phyloP scores from a whole-genome alignment of 2,888 invertebrate genomes.

The Chrysolina oricalcia region DNA sequence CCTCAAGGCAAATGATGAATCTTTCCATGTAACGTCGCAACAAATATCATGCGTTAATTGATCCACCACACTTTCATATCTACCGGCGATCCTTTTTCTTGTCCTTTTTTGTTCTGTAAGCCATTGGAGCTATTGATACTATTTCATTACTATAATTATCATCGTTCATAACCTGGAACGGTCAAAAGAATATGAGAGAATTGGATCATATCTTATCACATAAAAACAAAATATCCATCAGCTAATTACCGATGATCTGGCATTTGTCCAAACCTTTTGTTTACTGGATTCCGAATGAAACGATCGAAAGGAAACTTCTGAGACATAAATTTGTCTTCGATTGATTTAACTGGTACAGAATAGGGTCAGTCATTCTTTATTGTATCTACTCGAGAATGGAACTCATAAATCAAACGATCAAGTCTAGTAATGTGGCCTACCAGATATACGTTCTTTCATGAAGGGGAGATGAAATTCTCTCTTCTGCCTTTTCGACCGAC shows the following conservation, averaged over 20 bases:
- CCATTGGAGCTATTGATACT: too few species aligned
- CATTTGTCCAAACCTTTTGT: constrained; percentile 1
- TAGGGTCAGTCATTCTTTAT: constrained; percentile 8
- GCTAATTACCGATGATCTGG: not conserved
- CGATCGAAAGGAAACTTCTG: not conserved
- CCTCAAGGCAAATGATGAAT: too few species aligned
- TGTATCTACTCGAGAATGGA: not conserved
- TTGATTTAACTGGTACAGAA: not conserved
- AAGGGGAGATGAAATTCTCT: not conserved
- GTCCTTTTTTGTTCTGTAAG: too few species aligned
- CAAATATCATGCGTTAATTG: too few species aligned
- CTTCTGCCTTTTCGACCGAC: not conserved
- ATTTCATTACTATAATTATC: too few species aligned
- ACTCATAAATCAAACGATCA: not conserved
- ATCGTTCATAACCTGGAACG: too few species aligned
- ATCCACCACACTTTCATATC: too few species aligned
- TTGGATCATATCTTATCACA: too few species aligned
- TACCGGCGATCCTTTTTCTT: too few species aligned
- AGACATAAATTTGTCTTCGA: constrained; percentile 1
- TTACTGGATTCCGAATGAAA: not conserved
- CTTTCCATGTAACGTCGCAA: too few species aligned
- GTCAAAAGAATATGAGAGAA: too few species aligned
- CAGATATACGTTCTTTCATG: not conserved
- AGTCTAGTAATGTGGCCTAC: constrained; percentile 4
- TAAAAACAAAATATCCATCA: not conserved